Evolutionary conservation across 2,888 invertebrate species (phyloP).

Genomic region (Timema podura): DNA sequence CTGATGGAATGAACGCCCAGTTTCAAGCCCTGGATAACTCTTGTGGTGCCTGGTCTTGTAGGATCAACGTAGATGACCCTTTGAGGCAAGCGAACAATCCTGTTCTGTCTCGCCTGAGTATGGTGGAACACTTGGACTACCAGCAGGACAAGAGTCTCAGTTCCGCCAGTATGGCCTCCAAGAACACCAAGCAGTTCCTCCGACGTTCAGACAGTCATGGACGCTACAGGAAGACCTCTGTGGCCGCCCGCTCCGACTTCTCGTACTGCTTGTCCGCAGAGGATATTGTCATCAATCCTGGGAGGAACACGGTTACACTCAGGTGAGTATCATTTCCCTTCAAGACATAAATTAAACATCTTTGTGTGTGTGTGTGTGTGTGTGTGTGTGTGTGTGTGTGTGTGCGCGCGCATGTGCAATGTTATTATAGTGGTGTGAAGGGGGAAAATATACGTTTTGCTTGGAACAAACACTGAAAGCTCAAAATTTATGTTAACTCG

Average conservation of each 20-base stretch:
- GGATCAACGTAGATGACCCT: no score
- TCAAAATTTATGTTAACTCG: no score
- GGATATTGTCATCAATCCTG: slow-evolving; percentile 45
- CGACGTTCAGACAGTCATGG: slow-evolving; percentile 48
- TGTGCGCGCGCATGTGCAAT: no score
- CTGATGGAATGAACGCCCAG: no score
- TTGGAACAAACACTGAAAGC: no score
- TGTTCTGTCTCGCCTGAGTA: slow-evolving; percentile 53
- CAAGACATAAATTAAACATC: slow-evolving; percentile 1
- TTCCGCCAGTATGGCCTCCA: slow-evolving; percentile 69
- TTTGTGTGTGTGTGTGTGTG: no score
- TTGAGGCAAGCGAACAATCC: slow-evolving; percentile 44
- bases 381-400: no score
- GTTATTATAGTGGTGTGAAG: no score
- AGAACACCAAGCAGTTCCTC: slow-evolving; percentile 50
- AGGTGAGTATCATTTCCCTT: no score
- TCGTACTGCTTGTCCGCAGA: slow-evolving; percentile 52
- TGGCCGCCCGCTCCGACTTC: slow-evolving; percentile 62
- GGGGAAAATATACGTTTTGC: no score
- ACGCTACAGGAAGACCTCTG: slow-evolving; percentile 63
- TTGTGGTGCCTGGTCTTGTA: no score
- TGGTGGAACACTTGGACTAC: slow-evolving; percentile 68
- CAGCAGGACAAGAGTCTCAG: slow-evolving; percentile 78
- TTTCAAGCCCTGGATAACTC: no score
- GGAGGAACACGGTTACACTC: slow-evolving; percentile 39